Conservation (phyloP, 2,888 invertebrate species). For the Scaptomyza reducta region DNA sequence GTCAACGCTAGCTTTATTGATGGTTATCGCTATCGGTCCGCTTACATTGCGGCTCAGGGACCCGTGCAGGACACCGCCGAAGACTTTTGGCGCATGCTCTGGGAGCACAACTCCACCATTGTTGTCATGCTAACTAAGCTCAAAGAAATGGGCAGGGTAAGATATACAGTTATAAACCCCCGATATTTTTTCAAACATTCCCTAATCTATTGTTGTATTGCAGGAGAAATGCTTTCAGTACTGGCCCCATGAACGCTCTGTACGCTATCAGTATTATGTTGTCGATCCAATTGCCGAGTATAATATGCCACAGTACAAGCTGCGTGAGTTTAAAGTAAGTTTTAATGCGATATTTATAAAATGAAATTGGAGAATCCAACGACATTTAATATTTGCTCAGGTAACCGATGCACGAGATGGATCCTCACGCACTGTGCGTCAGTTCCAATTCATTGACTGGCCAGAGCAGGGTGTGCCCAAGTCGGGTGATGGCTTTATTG, state of each 20-base stretch:
- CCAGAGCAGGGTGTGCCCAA: conserved; percentile 98
- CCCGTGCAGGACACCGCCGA: conserved; percentile 98
- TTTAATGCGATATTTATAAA: neutral
- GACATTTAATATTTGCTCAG: conserved; percentile 75
- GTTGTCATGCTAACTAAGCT: conserved; percentile 99
- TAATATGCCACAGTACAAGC: conserved; percentile 99
- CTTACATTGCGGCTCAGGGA: conserved; percentile 99
- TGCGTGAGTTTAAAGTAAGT: conserved; percentile 96
- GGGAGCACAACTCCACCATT: conserved; percentile 99
- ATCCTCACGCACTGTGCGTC: conserved; percentile 96
- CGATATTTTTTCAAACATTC: neutral
- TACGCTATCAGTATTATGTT: conserved; percentile 98
- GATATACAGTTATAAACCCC: conserved; percentile 76
- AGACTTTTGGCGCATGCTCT: conserved; percentile 99
- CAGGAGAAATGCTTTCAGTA: conserved; percentile 99
- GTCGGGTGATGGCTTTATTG: conserved; percentile 99
- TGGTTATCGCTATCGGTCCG: conserved; percentile 95
- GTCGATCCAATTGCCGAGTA: conserved; percentile 99
- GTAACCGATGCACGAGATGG: conserved; percentile 99
- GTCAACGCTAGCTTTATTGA: conserved; percentile 99
- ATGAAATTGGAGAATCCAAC: neutral
- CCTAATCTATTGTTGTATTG: conserved; percentile 51
- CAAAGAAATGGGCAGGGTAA: conserved; percentile 98
- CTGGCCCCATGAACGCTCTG: conserved; percentile 99
- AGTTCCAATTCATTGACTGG: conserved; percentile 99